Percentiles rank a stretch among this genome's conserved stretches.
Evolutionary conservation across 2,888 invertebrate species (phyloP).

Genomic region (Heteromyza rotundicornis): DNA sequence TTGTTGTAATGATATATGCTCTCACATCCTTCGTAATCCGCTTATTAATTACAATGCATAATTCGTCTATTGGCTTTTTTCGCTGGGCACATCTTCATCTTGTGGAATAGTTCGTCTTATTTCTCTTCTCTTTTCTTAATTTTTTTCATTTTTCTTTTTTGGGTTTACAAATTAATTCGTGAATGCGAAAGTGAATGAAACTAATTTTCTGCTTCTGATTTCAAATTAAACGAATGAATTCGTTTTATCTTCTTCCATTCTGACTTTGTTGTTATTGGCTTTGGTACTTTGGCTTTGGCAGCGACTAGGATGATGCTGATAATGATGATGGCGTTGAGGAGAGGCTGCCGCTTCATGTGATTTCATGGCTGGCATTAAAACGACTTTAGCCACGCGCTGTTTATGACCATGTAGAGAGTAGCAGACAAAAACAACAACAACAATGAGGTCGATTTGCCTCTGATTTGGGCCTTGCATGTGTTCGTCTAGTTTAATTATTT

Average conservation of each 20-base stretch:
- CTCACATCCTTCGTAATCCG: too few species aligned
- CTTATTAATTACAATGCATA: too few species aligned
- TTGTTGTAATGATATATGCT: too few species aligned
- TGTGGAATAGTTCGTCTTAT: too few species aligned
- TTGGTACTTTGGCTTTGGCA: too few species aligned
- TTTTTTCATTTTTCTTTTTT: too few species aligned
- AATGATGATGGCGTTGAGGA: neutral
- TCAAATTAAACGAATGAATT: slow-evolving; percentile 53
- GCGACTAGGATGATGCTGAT: neutral
- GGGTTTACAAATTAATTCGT: slow-evolving; percentile 14
- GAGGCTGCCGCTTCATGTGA: neutral
- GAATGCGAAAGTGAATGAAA: slow-evolving; percentile 33
- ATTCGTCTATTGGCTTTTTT: too few species aligned
- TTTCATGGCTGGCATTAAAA: slow-evolving; percentile 21
- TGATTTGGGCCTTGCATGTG: neutral
- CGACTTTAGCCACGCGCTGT: slow-evolving; percentile 22
- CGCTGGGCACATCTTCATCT: too few species aligned
- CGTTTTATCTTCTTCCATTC: slow-evolving; percentile 9
- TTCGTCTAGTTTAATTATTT: too few species aligned
- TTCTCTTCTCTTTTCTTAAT: too few species aligned
- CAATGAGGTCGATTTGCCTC: neutral
- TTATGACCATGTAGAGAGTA: slow-evolving; percentile 1
- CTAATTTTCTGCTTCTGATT: slow-evolving; percentile 58
- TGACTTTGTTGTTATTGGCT: too few species aligned
- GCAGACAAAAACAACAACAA: too few species aligned